phyloP scores from a whole-genome alignment of 2,113 vertebrate genomes.

The Oncorhynchus keta region DNA sequence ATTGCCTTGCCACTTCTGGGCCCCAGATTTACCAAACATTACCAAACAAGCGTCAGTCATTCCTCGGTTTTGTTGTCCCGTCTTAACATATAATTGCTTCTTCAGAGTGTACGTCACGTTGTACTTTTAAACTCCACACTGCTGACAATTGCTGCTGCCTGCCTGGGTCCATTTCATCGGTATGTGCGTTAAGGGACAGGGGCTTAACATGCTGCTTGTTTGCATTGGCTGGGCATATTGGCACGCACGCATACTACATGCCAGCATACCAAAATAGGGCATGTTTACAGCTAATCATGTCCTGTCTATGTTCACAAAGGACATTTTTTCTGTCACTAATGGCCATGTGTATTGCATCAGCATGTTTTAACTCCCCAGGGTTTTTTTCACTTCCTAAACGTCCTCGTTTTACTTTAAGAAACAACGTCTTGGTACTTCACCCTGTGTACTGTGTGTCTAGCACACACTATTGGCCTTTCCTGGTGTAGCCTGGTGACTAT shows the following conservation, averaged over 20 bases:
- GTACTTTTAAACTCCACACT: conserved; percentile 52
- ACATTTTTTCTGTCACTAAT: conserved; percentile 16
- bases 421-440: no score
- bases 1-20: conserved; percentile 10
- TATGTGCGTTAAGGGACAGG: conserved; percentile 64
- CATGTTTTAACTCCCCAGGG: conserved; percentile 14
- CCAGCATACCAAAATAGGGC: conserved; percentile 68
- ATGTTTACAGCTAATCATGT: conserved; percentile 62
- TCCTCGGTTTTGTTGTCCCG: conserved; percentile 24
- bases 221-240: conserved; percentile 53
- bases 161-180: conserved; percentile 62
- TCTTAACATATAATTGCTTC: conserved; percentile 48
- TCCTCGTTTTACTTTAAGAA: no score
- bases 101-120: conserved; percentile 54
- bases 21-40: conserved; percentile 7
- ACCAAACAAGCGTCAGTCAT: conserved; percentile 39
- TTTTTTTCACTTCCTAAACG: not conserved
- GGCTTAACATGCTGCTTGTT: conserved; percentile 68
- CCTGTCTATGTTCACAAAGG: conserved; percentile 45
- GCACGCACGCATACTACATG: conserved; percentile 46
- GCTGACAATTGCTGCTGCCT: conserved; percentile 59
- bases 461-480: not conserved
- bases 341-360: conserved; percentile 46
- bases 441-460: no score
- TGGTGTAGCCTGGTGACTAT: not conserved